Evolutionary conservation across 2,113 vertebrate species (phyloP), one percentile per base, ranked within the genome.

Genomic region (Vombatus ursinus): DNA sequence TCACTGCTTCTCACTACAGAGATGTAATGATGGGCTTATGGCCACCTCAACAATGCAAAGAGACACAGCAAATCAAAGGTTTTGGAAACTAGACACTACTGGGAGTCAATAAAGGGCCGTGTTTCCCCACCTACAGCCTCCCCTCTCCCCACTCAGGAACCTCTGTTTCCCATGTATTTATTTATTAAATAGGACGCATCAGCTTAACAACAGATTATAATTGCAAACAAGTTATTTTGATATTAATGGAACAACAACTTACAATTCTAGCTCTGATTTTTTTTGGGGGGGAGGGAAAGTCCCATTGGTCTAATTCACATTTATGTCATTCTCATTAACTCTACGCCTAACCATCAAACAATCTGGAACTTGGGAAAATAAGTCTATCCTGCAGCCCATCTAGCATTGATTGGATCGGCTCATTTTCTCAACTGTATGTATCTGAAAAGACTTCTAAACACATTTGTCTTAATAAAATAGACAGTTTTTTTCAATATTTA

Each of bases 201-300:
- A 16, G 26, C 49, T 52, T 91, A 68, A 37, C 3, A 25, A 95
- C 61, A 93, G 92, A 89, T 25, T n/a, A 91, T 91, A 94, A 68
- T 95, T 97, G 95, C 93, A 92, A 94, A 84, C n/a, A 92, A 97
- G 50, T 52, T 91, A 91, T 94, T 97, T 97, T 96, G 96, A 96
- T 96, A 95, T 94, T 0, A 90, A 3, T 97, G 95, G 94, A 77
- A 95, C 8, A 96, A 61, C 90, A 93, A 54, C 96, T 28, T 37
- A 94, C 89, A 61, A 96, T 89, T 91, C n/a, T 3, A 84, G 0
- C 37, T 96, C 90, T 96, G 52, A 77, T 96, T 91, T 97, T 96
- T 57, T 9, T 90, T 57, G 7, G 24, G 53, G 31, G 14, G 16
- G 23, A 47, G 49, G 91, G 49, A 94, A 51, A 0, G 0, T 50